Base-by-base conservation (phyloP, 2,888 invertebrate species). In the Oxycera nigricornis region DNA sequence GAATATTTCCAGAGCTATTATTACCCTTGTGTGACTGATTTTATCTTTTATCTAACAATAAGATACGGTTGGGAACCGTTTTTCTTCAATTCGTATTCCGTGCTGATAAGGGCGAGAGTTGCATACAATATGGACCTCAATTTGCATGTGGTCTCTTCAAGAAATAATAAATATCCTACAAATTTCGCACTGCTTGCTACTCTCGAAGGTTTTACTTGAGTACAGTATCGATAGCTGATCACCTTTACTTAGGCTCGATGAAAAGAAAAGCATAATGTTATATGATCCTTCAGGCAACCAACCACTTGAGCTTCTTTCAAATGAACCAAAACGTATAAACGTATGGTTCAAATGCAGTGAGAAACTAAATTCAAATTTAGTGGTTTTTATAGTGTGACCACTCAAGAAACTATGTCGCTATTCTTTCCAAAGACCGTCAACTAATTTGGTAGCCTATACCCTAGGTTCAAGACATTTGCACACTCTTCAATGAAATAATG, bases 341-440 rank as follows among this genome's bases (percentile, higher is more conserved):
- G 2, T 2, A 22, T 62, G 7, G 17, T 22, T 11, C 31, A 26
- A 35, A 35, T 20, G 22, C 0, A 35, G 20, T 62, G 35, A 65
- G 24, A 65, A 22, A 65, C 24, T 22, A 65, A 1, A 65, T 65
- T 65, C 39, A 65, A 65, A 65, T 65, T 65, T 65, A 14, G 65
- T 35, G 65, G 65, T 65, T 65, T 39, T 17, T 22, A 39, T 26
- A 65, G 65, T 65, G n/a, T n/a, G 65, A 26, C 61, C 41, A 65
- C 65, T 65, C 41, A 65, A 39, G 65, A 65, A 35, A 62, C 61
- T 35, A 24, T 24, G 35, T 22, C 65, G 35, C n/a, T 65, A 28
- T 55, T 22, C 50, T 50, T 30, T 59, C 7, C 28, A 26, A 59
- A 59, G 26, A 24, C n/a, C 26, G 26, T 14, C 26, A 35, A 24